Base-by-base conservation (phyloP, 2,888 invertebrate species). In the Hydriomena furcata region DNA sequence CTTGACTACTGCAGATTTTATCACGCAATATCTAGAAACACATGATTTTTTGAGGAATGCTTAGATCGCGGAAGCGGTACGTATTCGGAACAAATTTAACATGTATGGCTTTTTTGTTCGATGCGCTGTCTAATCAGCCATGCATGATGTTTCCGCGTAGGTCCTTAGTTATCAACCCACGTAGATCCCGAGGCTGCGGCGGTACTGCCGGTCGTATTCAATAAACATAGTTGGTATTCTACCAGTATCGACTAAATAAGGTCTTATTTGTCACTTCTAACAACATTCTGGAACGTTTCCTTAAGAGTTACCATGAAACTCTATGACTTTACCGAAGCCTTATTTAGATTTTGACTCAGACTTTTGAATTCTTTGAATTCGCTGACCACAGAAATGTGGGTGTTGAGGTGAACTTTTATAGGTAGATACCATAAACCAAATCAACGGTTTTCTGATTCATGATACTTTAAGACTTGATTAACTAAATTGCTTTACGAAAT, bases 101-200 rank as follows among this genome's bases (percentile, higher is more conserved):
- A 63, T 60, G 59, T 56, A 52, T 63, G 42, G 41, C 48, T 69
- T 71, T 68, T 72, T 70, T 70, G 61, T 65, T 58, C 48, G 36
- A 54, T 57, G 60, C 58, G 52, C 50, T 65, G 63, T 66, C 74
- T 76, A 72, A 75, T 71, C 60, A 61, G 49, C 58, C 67, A 75
- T 75, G 74, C 71, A 67, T 58, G 52, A 58, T 65, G 63, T 80
- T 84, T 86, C 86, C 88, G 85, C 78, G 77, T 86, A 82, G 79
- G 76, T 79, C 76, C 76, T 87, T 83, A 81, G 80, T 70, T 78
- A 63, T 61, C 88, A 60, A 48, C 84, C 87, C 89, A 88, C 89
- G 88, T 89, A 66, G 68, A 51, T 69, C 68, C 74, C 81, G 82
- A 84, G 85, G 84, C 68, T 84, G 71, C 64, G 68, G 62, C 64